Base-by-base conservation (phyloP, 2,797 vertebrate genomes). In the Poeciliopsis presidionis region DNA sequence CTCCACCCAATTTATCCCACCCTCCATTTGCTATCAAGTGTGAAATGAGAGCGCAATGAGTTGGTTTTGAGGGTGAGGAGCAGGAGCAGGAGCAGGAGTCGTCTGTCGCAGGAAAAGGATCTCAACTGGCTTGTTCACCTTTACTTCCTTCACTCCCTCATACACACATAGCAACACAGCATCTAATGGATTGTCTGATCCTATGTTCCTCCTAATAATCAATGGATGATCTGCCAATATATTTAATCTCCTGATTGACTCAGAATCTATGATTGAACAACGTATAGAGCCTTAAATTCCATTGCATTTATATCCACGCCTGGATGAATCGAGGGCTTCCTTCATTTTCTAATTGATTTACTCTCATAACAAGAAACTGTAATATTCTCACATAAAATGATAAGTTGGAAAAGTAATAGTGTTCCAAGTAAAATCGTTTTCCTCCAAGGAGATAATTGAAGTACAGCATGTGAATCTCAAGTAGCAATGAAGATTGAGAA, bases 1-100 rank as follows among this genome's bases (percentile, higher is more conserved):
- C 81, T 59, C 76, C 33, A 49, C 71, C 78, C 49, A 65, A 3
- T 72, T 65, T 18, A 67, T 70, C 43, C 30, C 30, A 28, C 75
- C 73, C 81, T 79, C 89, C 86, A 87, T 80, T 87, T 85, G 81
- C 87, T 78, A 78, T 86, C 84, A 88, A 92, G 89, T 93, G 92
- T 94, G 93, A 94, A 94, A 94, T 93, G 91, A 93, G 84, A 90
- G 84, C 2, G 79, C 89, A 86, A 79, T 89, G 86, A 90, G 84
- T 89, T 90, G 88, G 90, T 89, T 91, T 89, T 83, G 75, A 83
- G 81, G 82, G 88, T 77, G 74, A 82, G 77, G 82, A 82, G 87
- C 84, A 90, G 82, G 86, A 30, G 30, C 2, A 2, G 30, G n/a
- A 82, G 81, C 63, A 75, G 75, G 57, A 89, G 77, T 74, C 82